Evolutionary conservation across 1,140 invertebrate species (phyloP), one percentile per base, ranked within the genome.

Genomic region (Neodiprion fabricii): DNA sequence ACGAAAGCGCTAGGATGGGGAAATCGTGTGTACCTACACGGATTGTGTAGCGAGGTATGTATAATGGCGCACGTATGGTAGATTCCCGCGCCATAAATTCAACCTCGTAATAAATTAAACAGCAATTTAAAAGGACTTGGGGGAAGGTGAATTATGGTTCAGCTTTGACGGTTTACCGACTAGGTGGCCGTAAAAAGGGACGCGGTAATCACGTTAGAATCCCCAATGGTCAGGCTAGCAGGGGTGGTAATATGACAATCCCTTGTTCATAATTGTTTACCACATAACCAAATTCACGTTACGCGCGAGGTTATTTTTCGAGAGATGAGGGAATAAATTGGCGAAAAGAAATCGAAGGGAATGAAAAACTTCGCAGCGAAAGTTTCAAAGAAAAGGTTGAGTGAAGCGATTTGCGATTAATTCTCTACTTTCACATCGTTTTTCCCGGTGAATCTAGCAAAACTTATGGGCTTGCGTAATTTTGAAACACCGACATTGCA

Each of bases 11-110:
- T 21, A 21, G 28, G 28, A 40, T 40, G 2, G 28, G 28, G 28
- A 40, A 40, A 1, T 40, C n/a, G n/a, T 21, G 12, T 70, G n/a
- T 70, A 10, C 65, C 23, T 17, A 10, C 48, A 47, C 67, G 50
- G 28, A 40, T 40, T 40, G 28, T 40, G 28, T 40, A 40, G 2
- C 28, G 28, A 40, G 28, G 28, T 40, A 40, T 40, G 28, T 40
- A 40, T 40, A 40, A 40, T 5, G 28, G 28, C 5, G 28, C 28
- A 40, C 28, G 61, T 49, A 73, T 17, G 10, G 23, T 67, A 7
- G 1, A 61, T 49, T 28, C 78, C 76, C 75, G 73, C 75, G 72
- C 76, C 75, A 70, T 82, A 78, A 82, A 82, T 82, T 75, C 73
- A 70, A 67, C 70, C 21, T 73, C 74, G 73, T 76, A 40, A 73